These are phyloP conservation scores for Pterocles orientalis DNA, from an alignment of 2,113 vertebrate species.

Conservation along the genomic window DNA sequence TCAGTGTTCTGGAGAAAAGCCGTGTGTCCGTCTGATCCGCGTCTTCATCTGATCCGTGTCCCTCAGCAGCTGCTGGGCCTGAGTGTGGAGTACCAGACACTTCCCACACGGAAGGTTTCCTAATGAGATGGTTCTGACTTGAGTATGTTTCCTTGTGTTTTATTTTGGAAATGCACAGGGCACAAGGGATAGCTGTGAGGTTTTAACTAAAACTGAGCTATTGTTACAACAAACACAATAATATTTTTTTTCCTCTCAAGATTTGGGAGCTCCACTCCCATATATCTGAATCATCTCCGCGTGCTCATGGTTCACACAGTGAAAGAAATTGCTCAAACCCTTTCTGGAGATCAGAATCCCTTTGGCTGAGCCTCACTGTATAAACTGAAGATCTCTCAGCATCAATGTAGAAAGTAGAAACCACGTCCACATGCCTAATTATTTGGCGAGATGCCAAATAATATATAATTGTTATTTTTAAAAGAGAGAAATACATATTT, in stretches of 20 bases:
- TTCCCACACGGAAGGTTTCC: rapidly evolving
- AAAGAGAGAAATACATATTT: neutral
- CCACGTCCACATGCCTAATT: neutral
- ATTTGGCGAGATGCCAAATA: too few relatives aligned
- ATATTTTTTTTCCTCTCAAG: rapidly evolving
- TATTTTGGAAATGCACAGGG: neutral
- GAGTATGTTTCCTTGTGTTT: rapidly evolving
- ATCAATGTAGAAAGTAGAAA: neutral
- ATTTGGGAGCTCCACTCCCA: neutral
- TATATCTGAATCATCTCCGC: rapidly evolving
- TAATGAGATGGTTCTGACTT: rapidly evolving
- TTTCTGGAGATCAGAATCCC: neutral
- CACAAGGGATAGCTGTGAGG: rapidly evolving
- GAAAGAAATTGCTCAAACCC: rapidly evolving
- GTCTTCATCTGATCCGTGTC: rapidly evolving
- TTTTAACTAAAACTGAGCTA: neutral
- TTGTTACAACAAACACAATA: neutral
- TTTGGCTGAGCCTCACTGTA: neutral
- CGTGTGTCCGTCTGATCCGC: too few relatives aligned
- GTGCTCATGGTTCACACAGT: rapidly evolving
- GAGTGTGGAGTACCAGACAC: rapidly evolving
- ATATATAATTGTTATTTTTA: rapidly evolving
- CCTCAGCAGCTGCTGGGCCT: neutral
- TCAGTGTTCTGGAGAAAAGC: neutral
- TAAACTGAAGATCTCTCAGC: neutral